A percentile compares a stretch with the other conserved stretches of the same genome.
Conservation (phyloP, 2,113 vertebrate genomes). For the Peromyscus maniculatus region DNA sequence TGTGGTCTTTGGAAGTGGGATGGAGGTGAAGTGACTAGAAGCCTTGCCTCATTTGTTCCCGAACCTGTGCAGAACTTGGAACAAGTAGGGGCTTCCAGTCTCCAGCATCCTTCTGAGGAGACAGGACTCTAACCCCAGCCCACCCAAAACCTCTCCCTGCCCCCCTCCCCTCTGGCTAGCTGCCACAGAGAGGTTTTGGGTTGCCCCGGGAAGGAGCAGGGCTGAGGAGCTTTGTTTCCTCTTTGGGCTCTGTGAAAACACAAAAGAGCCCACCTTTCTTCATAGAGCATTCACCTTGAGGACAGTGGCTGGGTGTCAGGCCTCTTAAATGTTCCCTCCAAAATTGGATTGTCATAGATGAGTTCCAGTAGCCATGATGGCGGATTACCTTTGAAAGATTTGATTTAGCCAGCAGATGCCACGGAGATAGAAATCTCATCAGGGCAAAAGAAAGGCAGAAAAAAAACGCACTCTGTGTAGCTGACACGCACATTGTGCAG, state of each 20-base stretch:
- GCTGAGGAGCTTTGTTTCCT: not conserved
- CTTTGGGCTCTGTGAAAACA: not conserved
- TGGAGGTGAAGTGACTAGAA: not conserved
- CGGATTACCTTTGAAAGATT: slow-evolving; percentile 84
- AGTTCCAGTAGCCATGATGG: slow-evolving; percentile 71
- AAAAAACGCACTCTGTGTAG: slow-evolving; percentile 75
- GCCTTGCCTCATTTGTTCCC: not conserved
- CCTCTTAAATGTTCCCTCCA: slow-evolving; percentile 57
- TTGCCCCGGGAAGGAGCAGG: not conserved
- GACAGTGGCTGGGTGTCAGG: not conserved
- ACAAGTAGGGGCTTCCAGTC: not conserved
- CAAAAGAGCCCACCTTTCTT: slow-evolving; percentile 67
- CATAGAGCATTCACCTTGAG: slow-evolving; percentile 64
- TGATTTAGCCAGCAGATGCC: slow-evolving; percentile 81
- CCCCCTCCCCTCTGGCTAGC: not conserved
- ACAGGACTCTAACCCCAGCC: not conserved
- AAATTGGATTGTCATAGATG: slow-evolving; percentile 82
- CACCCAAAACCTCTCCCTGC: not conserved
- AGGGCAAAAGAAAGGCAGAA: slow-evolving; percentile 63
- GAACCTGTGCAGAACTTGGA: not conserved
- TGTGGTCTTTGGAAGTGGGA: not conserved
- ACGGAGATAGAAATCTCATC: slow-evolving; percentile 70
- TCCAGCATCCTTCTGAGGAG: not conserved
- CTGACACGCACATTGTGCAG: slow-evolving; percentile 68
- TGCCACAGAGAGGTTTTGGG: not conserved